These are phyloP conservation scores for Chorisops tibialis DNA, from an alignment of 2,888 invertebrate species.

Conservation along the genomic window DNA sequence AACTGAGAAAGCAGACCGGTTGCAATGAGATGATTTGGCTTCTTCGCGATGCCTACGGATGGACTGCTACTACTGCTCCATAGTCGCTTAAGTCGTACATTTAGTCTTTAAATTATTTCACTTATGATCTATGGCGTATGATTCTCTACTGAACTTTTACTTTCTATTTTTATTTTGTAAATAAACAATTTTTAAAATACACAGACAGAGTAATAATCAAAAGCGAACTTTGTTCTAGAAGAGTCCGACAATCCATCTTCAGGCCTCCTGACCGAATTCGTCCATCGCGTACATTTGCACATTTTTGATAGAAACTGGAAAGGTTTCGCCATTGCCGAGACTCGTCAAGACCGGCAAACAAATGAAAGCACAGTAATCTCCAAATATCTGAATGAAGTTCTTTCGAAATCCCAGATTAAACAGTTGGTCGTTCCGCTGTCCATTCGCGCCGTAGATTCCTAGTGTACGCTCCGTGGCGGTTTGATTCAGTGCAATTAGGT, in stretches of 20 bases:
- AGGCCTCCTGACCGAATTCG: not conserved
- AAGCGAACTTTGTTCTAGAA: too few species aligned
- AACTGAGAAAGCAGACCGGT: slow-evolving; percentile 37
- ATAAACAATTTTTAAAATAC: not conserved
- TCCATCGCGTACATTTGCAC: not conserved
- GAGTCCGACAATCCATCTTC: too few species aligned
- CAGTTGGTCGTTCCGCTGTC: not conserved
- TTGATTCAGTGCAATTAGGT: slow-evolving; percentile 2
- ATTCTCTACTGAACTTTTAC: too few species aligned
- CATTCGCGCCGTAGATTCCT: slow-evolving; percentile 3
- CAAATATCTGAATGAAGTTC: slow-evolving; percentile 5
- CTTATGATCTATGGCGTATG: too few species aligned
- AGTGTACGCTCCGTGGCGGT: not conserved
- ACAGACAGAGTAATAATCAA: not conserved
- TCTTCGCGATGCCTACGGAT: not conserved
- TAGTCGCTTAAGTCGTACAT: slow-evolving; percentile 18
- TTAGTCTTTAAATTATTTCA: slow-evolving; percentile 20
- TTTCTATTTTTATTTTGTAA: not conserved
- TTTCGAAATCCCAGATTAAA: slow-evolving; percentile 3
- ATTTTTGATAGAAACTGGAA: not conserved
- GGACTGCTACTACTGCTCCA: slow-evolving; percentile 2
- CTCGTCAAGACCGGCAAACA: slow-evolving; percentile 3
- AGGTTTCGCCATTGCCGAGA: not conserved
- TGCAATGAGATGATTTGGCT: not conserved
- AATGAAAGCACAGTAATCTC: not conserved